Evolutionary conservation across 2,888 invertebrate species (phyloP), one percentile per base, ranked within the genome.

Genomic region (Cyclophora albipunctata): DNA sequence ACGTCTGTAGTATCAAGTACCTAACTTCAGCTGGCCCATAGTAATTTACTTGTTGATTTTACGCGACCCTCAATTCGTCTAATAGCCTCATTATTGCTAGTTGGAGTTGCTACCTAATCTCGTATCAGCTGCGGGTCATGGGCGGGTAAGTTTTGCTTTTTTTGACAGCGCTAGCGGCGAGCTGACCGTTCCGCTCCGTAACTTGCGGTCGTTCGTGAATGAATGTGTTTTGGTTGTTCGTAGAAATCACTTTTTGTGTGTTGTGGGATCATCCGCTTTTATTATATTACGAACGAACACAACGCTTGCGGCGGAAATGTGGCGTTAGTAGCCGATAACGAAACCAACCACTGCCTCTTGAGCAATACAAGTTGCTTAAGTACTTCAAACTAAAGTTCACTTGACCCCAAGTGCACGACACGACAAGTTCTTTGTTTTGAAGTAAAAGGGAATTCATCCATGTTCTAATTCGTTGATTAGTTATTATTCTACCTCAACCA

Each of bases 171-270:
- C 54, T 61, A 59, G 47, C 64, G 60, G 53, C 58, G 57, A 20
- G 43, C 43, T 34, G 34, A 6, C 59, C 71, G 78, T 80, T 77
- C 71, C 75, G 73, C 66, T 54, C 63, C 66, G 72, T 73, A 73
- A 68, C 64, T 69, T 67, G 73, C 65, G 68, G 69, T 73, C 75
- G 73, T 80, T 73, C 75, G 73, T 80, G 75, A 81, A 82, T 82
- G 75, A 73, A 75, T 73, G 62, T 73, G 69, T 75, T 81, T 78
- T 71, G 67, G 67, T 59, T 62, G 64, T 81, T 78, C 76, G 69
- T 70, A 70, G 76, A 81, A 81, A 71, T 68, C 59, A 51, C 61
- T 67, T 65, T 75, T 75, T 74, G 73, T 74, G 73, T 37, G 37
- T 37, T 37, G 37, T 71, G 62, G 65, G 69, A 69, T 69, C 62